phyloP scores from a whole-genome alignment of 2,113 vertebrate species.

The Grammomys surdaster region DNA sequence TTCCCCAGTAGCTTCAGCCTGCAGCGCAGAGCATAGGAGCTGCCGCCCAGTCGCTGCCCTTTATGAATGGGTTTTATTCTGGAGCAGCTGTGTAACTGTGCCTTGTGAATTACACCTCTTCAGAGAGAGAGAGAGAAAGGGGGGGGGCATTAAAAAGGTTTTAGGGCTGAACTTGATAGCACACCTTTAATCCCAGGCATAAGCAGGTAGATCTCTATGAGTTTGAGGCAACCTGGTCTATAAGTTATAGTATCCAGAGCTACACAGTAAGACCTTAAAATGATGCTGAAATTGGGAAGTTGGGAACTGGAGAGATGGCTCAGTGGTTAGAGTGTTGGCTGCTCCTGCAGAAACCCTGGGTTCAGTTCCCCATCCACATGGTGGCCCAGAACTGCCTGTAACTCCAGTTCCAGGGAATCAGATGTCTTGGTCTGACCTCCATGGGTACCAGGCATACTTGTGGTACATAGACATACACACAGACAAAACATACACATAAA shows the following conservation, averaged over 20 bases:
- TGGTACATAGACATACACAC: neutral
- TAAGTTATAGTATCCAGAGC: neutral
- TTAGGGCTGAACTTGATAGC: neutral
- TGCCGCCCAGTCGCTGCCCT: neutral
- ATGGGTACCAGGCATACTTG: neutral
- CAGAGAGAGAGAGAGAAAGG: neutral
- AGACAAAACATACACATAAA: neutral
- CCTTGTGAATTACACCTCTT: neutral
- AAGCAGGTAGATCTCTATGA: neutral
- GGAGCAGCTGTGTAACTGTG: neutral
- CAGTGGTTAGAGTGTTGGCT: neutral
- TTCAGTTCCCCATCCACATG: neutral
- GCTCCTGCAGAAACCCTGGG: neutral
- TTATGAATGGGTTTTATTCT: neutral
- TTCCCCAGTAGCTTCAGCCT: neutral
- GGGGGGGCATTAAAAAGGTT: neutral
- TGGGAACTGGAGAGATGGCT: neutral
- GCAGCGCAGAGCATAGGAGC: neutral
- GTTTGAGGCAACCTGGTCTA: neutral
- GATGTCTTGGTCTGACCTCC: neutral
- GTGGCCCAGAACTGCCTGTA: neutral
- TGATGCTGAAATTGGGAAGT: neutral
- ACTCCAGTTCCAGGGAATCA: neutral
- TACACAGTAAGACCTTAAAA: neutral
- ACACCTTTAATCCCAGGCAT: neutral